phyloP scores from a whole-genome alignment of 2,888 invertebrate species.

The Meiosimyza decipiens region DNA sequence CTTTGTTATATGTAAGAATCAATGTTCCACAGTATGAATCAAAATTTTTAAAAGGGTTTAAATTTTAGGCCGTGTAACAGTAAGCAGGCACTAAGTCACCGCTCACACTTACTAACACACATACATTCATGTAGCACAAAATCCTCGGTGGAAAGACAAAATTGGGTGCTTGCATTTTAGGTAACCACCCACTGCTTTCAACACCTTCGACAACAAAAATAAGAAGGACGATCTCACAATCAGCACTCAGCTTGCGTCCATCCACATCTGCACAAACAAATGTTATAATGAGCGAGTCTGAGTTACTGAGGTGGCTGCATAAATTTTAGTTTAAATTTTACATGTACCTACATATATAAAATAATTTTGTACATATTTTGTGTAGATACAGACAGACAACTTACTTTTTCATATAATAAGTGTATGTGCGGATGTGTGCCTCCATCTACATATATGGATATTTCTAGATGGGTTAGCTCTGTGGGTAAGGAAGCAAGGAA shows the following conservation, averaged over 20 bases:
- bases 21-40: neutral
- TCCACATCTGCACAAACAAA: slow-evolving; percentile 15
- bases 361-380: slow-evolving; percentile 21
- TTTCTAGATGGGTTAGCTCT: neutral
- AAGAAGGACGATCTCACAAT: slow-evolving; percentile 13
- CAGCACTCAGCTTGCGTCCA: slow-evolving; percentile 23
- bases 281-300: slow-evolving; percentile 16
- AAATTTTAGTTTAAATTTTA: slow-evolving; percentile 34
- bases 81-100: slow-evolving; percentile 3
- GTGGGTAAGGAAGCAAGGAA: neutral
- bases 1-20: too few species aligned
- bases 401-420: slow-evolving; percentile 6
- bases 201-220: slow-evolving; percentile 26
- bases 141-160: neutral
- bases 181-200: slow-evolving; percentile 24
- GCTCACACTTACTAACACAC: slow-evolving; percentile 8
- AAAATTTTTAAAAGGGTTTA: slow-evolving; percentile 19
- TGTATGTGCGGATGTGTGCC: slow-evolving; percentile 7
- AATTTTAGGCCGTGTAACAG: neutral
- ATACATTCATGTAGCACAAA: too few species aligned
- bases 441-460: neutral
- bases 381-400: slow-evolving; percentile 19
- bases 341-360: slow-evolving; percentile 21
- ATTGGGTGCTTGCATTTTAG: neutral
- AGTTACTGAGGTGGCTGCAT: slow-evolving; percentile 25